phyloP scores from a whole-genome alignment of 1,140 invertebrate genomes.

The Trypoxylus dichotomus region DNA sequence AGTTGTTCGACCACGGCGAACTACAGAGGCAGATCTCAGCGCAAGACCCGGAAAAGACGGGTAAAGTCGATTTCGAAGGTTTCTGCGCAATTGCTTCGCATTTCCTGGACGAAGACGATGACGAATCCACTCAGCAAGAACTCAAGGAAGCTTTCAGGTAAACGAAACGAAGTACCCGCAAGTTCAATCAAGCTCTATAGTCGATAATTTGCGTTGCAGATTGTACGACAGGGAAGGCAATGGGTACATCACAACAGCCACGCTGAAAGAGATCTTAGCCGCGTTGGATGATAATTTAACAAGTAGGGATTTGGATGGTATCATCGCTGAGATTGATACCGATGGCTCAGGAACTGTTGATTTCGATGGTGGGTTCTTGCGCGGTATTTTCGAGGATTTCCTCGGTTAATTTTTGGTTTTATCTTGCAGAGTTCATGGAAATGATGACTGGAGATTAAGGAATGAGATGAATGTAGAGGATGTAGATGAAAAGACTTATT shows the following conservation, averaged over 20 bases:
- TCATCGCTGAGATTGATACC: constrained; percentile 92
- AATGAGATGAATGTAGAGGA: background rate
- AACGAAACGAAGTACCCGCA: constrained; percentile 38
- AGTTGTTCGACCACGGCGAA: constrained; percentile 86
- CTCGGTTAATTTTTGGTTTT: constrained; percentile 43
- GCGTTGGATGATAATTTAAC: constrained; percentile 90
- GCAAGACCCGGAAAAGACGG: constrained; percentile 80
- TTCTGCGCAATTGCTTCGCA: constrained; percentile 89
- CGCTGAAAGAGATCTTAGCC: constrained; percentile 85
- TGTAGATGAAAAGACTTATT: background rate
- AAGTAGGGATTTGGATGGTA: constrained; percentile 81
- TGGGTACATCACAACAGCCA: constrained; percentile 90
- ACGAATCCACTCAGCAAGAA: constrained; percentile 91
- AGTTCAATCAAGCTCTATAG: background rate
- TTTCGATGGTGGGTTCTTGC: constrained; percentile 71
- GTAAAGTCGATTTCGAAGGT: constrained; percentile 91
- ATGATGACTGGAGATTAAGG: constrained; percentile 82
- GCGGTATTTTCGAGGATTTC: background rate
- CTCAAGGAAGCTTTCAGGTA: constrained; percentile 88
- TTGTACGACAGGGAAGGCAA: constrained; percentile 81
- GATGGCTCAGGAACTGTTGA: constrained; percentile 91
- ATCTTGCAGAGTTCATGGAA: constrained; percentile 76
- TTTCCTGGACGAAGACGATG: constrained; percentile 88
- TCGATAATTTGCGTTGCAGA: constrained; percentile 38
- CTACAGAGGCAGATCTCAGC: constrained; percentile 80